Evolutionary conservation across 2,888 invertebrate species (phyloP).

Genomic region (Tetragonisca angustula): DNA sequence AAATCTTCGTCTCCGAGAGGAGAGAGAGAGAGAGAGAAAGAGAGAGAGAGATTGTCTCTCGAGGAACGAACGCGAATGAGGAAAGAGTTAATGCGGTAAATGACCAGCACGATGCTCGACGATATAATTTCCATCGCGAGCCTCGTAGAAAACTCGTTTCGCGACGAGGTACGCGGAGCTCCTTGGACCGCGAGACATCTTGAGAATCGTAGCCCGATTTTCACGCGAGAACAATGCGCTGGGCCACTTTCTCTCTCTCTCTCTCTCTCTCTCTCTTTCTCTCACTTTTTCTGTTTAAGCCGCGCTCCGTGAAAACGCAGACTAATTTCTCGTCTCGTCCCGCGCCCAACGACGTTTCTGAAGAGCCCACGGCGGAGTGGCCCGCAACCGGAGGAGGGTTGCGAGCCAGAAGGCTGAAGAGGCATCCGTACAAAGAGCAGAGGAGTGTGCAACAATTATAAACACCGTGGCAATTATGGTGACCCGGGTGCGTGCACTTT

Average conservation of each 20-base stretch:
- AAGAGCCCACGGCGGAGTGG: conserved; percentile 67
- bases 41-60: not conserved
- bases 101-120: conserved; percentile 19
- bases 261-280: not conserved
- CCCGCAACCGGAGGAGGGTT: conserved; percentile 50
- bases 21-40: too few relatives aligned
- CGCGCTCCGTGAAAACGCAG: conserved; percentile 64
- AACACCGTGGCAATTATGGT: conserved; percentile 77
- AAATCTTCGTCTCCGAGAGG: too few relatives aligned
- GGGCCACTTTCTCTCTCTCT: conserved; percentile 45
- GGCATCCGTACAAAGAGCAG: conserved; percentile 60
- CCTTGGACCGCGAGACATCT: conserved; percentile 55
- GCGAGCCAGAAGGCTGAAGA: conserved; percentile 55
- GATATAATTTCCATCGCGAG: conserved; percentile 50
- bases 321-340: conserved; percentile 73
- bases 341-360: conserved; percentile 41
- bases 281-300: conserved; percentile 38
- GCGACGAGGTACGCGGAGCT: not conserved
- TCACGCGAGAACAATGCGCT: conserved; percentile 55
- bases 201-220: conserved; percentile 52
- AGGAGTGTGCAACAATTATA: conserved; percentile 77
- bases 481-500: conserved; percentile 67
- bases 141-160: conserved; percentile 35
- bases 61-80: not conserved
- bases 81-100: not conserved